Evolutionary conservation across 92 coral and sea anemone species (phyloP).

Genomic region (Pocillopora grandis): DNA sequence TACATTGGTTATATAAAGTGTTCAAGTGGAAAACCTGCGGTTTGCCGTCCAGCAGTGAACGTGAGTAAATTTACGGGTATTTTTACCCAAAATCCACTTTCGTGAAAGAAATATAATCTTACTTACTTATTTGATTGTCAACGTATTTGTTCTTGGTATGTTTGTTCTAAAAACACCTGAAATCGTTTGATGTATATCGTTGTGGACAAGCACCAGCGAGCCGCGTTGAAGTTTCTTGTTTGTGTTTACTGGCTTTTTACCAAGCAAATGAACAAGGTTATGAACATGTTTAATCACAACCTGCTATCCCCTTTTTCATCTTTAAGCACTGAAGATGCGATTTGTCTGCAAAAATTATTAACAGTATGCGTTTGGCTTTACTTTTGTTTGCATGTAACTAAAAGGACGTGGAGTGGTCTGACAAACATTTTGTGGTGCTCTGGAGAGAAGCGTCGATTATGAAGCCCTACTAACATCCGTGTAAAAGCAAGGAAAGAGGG

Average conservation of each 20-base stretch:
- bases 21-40: not conserved
- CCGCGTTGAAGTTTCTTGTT: not conserved
- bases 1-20: conserved; percentile 27
- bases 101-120: conserved; percentile 20
- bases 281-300: not conserved
- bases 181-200: not conserved
- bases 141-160: conserved; percentile 3
- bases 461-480: too few species aligned
- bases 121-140: not conserved
- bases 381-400: too few species aligned
- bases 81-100: conserved; percentile 21
- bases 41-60: conserved; percentile 44
- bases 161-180: not conserved
- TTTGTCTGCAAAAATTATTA: too few species aligned
- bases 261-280: conserved; percentile 5
- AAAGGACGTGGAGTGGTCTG: too few species aligned
- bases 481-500: too few species aligned
- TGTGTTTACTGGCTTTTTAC: conserved; percentile 26
- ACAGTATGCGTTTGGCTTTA: too few species aligned
- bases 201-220: too few species aligned
- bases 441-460: too few species aligned
- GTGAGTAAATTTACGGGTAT: conserved; percentile 39
- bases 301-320: not conserved
- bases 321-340: too few species aligned
- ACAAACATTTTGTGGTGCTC: too few species aligned